Evolutionary conservation across 92 coral and sea anemone genomes (phyloP).

Genomic region (Galaxea fascicularis): DNA sequence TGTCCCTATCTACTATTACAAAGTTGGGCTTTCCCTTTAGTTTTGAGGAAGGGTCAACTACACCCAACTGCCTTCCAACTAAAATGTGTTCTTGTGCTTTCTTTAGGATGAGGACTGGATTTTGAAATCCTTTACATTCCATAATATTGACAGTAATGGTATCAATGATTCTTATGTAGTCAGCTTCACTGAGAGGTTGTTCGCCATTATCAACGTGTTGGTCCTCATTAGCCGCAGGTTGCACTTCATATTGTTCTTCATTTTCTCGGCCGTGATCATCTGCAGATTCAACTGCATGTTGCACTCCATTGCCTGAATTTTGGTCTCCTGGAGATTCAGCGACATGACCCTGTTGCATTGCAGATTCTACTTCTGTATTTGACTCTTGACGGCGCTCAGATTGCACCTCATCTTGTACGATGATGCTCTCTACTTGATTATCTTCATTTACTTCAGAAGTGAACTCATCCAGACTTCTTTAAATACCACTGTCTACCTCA

Average conservation of each 20-base stretch:
- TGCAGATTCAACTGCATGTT: neutral
- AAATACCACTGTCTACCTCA: constrained; percentile 17
- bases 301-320: neutral
- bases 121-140: too few relatives aligned
- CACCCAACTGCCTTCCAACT: too few relatives aligned
- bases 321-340: neutral
- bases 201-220: neutral
- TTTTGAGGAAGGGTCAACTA: too few relatives aligned
- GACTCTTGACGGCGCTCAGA: neutral
- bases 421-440: too few relatives aligned
- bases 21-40: too few relatives aligned
- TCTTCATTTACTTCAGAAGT: neutral
- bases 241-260: constrained; percentile 7
- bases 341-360: neutral
- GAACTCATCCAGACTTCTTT: constrained; percentile 1
- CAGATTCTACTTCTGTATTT: neutral
- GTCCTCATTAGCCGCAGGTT: constrained; percentile 1
- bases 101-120: too few relatives aligned
- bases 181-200: too few relatives aligned
- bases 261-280: neutral
- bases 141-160: too few relatives aligned
- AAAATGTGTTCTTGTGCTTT: too few relatives aligned
- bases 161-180: too few relatives aligned
- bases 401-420: too few relatives aligned
- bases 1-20: too few relatives aligned